Base-by-base conservation (phyloP, 2,888 invertebrate species). In the Drosophila bunnanda region DNA sequence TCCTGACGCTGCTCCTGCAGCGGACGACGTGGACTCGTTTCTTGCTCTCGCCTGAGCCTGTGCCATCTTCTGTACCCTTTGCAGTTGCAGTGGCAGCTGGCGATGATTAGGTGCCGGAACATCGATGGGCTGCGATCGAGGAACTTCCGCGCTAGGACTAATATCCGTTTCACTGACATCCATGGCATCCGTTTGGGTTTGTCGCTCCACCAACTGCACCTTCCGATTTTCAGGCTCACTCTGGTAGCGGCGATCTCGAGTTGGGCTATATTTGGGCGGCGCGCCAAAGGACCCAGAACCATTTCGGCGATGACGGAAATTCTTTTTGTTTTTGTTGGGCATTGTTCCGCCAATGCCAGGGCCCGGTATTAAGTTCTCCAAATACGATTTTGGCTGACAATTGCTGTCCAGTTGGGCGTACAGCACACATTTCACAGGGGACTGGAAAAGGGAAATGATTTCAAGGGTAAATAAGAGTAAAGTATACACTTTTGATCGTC, bases 181-280 rank as follows among this genome's bases (percentile, higher is more conserved):
- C 93, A 94, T 94, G 56, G 93, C 93, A 82, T 95, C 95, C 5
- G 95, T 95, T 92, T 95, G 95, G 1, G 95, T 95, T 88, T 95
- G 95, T 60, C 93, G 94, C 83, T 95, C 94, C 7, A 95, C 93
- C 25, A 94, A 91, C 76, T 93, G 92, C 10, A 92, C 87, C 76
- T 91, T 92, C 12, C 93, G 90, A 66, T 92, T 92, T 76, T 93
- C 92, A 5, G 92, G 92, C 50, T 92, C 92, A 69, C 92, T 92
- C 75, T 92, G 92, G 75, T 93, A 93, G 68, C 93, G 93, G 77
- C 94, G 91, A 80, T 94, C 94, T n/a, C 93, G 93, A 77, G 93
- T 92, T 44, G 94, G 93, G 86, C 93, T 93, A 44, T 93, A 93
- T 79, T 93, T 93, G 8, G 92, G 91, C 7, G 90, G 88, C 56